Conservation (phyloP, 1,140 invertebrate species). For the Bradysia coprophila region DNA sequence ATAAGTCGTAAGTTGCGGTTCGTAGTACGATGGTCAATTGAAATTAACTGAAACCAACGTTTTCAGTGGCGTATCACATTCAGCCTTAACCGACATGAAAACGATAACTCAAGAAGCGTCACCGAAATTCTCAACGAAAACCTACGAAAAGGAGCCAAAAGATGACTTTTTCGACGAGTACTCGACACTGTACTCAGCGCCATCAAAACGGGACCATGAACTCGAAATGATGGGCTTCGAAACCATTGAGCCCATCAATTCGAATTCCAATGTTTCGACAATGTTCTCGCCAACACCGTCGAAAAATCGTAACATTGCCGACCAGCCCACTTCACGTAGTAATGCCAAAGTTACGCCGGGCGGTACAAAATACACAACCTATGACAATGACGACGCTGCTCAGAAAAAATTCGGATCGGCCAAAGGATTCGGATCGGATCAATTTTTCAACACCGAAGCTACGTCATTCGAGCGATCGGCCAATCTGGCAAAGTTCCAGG, state of each 20-base stretch:
- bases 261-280: constrained; percentile 18
- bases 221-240: constrained; percentile 21
- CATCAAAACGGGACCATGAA: constrained; percentile 1
- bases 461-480: constrained; percentile 14
- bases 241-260: constrained; percentile 19
- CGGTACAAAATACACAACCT: constrained; percentile 1
- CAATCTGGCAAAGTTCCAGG: constrained; percentile 51
- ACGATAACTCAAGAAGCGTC: constrained; percentile 69
- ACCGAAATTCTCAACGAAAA: constrained; percentile 9
- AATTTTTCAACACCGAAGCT: constrained; percentile 68
- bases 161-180: constrained; percentile 29
- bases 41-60: constrained; percentile 21
- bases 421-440: constrained; percentile 94
- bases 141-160: constrained; percentile 10
- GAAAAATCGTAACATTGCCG: neutral
- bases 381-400: constrained; percentile 32
- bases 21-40: too few species aligned
- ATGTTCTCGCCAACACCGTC: constrained; percentile 13
- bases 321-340: constrained; percentile 2
- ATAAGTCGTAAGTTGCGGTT: constrained; percentile 12
- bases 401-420: constrained; percentile 92
- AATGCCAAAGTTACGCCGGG: constrained; percentile 1
- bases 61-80: constrained; percentile 65
- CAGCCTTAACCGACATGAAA: constrained; percentile 82
- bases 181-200: constrained; percentile 6